A percentile compares a stretch with the other conserved stretches of the same genome.
Conservation (phyloP, 2,113 vertebrate species). For the Ellobius talpinus region DNA sequence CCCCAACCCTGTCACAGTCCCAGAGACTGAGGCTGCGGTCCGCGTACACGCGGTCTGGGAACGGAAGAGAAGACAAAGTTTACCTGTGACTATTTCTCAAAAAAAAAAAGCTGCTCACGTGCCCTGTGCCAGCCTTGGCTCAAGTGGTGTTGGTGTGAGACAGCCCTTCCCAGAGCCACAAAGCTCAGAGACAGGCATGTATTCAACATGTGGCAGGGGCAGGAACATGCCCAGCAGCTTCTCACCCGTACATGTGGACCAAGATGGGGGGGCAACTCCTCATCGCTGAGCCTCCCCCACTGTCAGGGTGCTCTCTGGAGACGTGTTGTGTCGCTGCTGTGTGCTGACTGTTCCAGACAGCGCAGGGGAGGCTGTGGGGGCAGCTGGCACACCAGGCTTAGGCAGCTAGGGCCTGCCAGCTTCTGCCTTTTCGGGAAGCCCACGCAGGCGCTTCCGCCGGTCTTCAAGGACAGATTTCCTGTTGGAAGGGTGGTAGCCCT, state of each 20-base stretch:
- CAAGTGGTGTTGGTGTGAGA: neutral
- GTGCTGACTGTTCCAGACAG: slow-evolving; percentile 72
- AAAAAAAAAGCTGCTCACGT: neutral
- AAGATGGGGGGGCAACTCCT: neutral
- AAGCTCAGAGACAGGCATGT: neutral
- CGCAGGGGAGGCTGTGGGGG: slow-evolving; percentile 70
- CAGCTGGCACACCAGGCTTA: slow-evolving; percentile 32
- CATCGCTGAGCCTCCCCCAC: neutral
- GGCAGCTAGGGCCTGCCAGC: slow-evolving; percentile 50
- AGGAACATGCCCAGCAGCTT: neutral
- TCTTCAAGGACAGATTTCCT: slow-evolving; percentile 57
- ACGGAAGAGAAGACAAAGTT: neutral
- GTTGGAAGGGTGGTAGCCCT: slow-evolving; percentile 26
- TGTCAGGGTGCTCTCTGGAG: neutral
- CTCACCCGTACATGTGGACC: neutral
- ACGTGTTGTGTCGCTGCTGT: neutral
- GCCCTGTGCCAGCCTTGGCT: neutral
- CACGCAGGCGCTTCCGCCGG: slow-evolving; percentile 63
- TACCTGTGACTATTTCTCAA: neutral
- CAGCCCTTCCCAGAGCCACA: neutral
- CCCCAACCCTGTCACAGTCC: neutral
- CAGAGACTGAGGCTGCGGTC: neutral
- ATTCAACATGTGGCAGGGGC: neutral
- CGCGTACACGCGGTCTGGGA: neutral
- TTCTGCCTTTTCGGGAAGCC: slow-evolving; percentile 77